Base-by-base conservation (phyloP, 2,888 invertebrate species). In the Dasypogon diadema region DNA sequence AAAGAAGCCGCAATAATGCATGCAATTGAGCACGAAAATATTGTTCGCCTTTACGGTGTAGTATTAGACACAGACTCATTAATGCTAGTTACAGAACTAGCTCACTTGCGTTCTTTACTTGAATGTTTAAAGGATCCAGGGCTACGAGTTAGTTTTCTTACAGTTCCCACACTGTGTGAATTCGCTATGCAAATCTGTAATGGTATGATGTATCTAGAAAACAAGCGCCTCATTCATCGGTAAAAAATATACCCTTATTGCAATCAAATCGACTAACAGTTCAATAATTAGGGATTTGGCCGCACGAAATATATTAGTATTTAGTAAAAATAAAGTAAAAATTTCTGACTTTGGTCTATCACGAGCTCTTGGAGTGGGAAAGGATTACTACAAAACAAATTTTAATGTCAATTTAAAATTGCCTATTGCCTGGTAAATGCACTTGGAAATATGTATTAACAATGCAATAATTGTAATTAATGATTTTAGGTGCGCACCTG, bases 1-100 rank as follows among this genome's bases (percentile, higher is more conserved):
- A 98, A 98, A 86, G 99, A 99, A 87, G 99, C 99, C 0, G 96
- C 96, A 10, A 97, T 98, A 79, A 98, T 99, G 98, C 98, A 99
- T 85, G 92, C 95, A 78, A 97, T 99, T 81, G 96, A 98, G 84
- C 98, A 99, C 85, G 96, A 97, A 77, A 96, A 97, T 84, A 97
- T 99, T 80, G 98, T 99, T 2, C 89, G 97, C n/a, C 88, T 99
- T 76, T 99, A 96, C 85, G 99, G 99, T 2, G 98, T 99, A 14
- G 99, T 98, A 2, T 88, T 99, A 75, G 97, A 98, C 82, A 92
- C 97, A 63, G 94, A 96, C 82, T 91, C 94, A 1, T 87, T 97
- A 77, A 96, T 90, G 90, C 85, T 90, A 86, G 90, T 90, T 82
- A 98, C 98, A 1, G 99, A 99, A 87, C 87, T 99, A 82, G 99